Evolutionary conservation across 1,140 invertebrate species (phyloP).

Genomic region (Sycophaga agraensis): DNA sequence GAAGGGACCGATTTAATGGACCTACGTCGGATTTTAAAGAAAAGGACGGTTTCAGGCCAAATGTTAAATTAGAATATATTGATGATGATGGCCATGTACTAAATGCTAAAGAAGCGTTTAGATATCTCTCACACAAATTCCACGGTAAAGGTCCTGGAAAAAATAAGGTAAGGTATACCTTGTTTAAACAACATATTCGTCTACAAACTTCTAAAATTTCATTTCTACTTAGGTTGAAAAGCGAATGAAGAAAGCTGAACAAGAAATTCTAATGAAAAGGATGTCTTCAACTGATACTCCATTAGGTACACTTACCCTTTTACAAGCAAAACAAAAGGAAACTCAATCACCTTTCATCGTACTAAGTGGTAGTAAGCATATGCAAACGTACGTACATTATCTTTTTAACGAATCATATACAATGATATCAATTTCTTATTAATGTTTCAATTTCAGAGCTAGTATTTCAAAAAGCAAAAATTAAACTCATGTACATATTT

Average conservation of each 20-base stretch:
- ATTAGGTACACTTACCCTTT: constrained; percentile 87
- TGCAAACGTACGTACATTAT: constrained; percentile 50
- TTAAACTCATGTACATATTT: constrained; percentile 31
- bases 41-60: constrained; percentile 90
- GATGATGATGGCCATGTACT: constrained; percentile 92
- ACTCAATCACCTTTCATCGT: constrained; percentile 94
- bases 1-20: constrained; percentile 80
- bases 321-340: constrained; percentile 96
- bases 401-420: too few species aligned
- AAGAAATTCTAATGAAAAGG: constrained; percentile 95
- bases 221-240: constrained; percentile 72
- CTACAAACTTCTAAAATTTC: background rate
- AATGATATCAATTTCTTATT: too few species aligned
- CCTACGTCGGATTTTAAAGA: constrained; percentile 93
- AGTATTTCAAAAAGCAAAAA: constrained; percentile 49
- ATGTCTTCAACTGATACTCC: constrained; percentile 99
- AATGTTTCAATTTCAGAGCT: constrained; percentile 38
- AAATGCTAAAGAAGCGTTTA: constrained; percentile 95
- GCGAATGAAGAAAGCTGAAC: constrained; percentile 90
- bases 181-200: background rate
- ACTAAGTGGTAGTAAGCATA: constrained; percentile 83
- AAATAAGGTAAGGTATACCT: constrained; percentile 73
- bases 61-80: constrained; percentile 96
- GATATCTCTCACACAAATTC: constrained; percentile 95
- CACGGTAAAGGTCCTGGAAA: constrained; percentile 99